Percentiles rank a stretch among this genome's conserved stretches.
Evolutionary conservation across 2,888 invertebrate species (phyloP).

Genomic region (Penaeus monodon): DNA sequence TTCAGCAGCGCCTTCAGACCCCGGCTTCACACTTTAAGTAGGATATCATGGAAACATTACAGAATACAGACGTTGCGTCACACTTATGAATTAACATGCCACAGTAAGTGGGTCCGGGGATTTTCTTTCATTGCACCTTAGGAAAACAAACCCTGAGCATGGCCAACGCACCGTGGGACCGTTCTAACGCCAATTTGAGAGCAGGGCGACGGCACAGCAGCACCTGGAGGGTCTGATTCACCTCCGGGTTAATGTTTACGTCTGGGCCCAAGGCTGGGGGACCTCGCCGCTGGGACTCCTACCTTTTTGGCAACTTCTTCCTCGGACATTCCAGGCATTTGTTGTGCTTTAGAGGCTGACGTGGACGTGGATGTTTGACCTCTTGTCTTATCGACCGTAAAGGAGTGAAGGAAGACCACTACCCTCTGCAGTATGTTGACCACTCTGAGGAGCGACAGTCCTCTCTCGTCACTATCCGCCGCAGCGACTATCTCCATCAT

Average conservation of each 20-base stretch:
- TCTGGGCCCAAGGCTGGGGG: background rate
- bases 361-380: background rate
- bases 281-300: background rate
- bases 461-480: conserved; percentile 65
- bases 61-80: too few species aligned
- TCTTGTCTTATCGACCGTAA: conserved; percentile 30
- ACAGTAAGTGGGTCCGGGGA: too few species aligned
- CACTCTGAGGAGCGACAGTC: conserved; percentile 59
- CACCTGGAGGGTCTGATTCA: too few species aligned
- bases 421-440: conserved; percentile 42
- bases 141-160: too few species aligned
- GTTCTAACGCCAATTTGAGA: too few species aligned
- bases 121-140: too few species aligned
- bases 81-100: too few species aligned
- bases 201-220: too few species aligned
- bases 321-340: conserved; percentile 43
- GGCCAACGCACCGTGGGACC: too few species aligned
- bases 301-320: conserved; percentile 45
- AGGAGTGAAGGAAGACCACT: conserved; percentile 40
- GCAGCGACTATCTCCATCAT: conserved; percentile 65
- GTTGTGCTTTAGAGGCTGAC: background rate
- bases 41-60: too few species aligned
- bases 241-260: background rate
- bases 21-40: too few species aligned
- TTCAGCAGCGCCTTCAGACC: too few species aligned